phyloP scores from a whole-genome alignment of 2,113 vertebrate genomes.

The Rhinopomastus cyanomelas region DNA sequence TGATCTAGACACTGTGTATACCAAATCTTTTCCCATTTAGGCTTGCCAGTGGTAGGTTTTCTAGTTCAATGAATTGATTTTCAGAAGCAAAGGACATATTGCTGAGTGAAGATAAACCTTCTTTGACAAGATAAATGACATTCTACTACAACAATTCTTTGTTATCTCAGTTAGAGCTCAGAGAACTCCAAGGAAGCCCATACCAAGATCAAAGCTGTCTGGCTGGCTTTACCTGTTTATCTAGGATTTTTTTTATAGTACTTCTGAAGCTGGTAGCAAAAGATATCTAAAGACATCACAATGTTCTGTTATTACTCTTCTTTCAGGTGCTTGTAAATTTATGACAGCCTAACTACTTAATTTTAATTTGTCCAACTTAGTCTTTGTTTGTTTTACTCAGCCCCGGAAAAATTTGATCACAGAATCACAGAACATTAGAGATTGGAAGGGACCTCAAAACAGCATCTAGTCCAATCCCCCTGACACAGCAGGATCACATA shows the following conservation, averaged over 20 bases:
- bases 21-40: neutral
- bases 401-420: too few relatives aligned
- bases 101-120: constrained; percentile 3
- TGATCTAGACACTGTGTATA: neutral
- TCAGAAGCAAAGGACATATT: constrained; percentile 34
- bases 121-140: neutral
- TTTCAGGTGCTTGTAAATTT: too few relatives aligned
- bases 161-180: neutral
- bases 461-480: too few relatives aligned
- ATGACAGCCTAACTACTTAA: too few relatives aligned
- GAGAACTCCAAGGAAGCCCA: neutral
- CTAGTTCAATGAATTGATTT: constrained; percentile 33
- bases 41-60: neutral
- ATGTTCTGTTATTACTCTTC: too few relatives aligned
- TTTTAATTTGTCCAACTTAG: too few relatives aligned
- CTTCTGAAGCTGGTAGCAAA: neutral
- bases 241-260: neutral
- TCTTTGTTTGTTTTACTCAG: too few relatives aligned
- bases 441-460: too few relatives aligned
- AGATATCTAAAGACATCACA: neutral
- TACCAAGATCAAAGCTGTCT: neutral
- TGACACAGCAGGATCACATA: too few relatives aligned
- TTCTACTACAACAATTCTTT: neutral
- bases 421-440: too few relatives aligned
- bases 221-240: neutral